phyloP scores from a whole-genome alignment of 2,113 vertebrate genomes.

The Empidonax alnorum region DNA sequence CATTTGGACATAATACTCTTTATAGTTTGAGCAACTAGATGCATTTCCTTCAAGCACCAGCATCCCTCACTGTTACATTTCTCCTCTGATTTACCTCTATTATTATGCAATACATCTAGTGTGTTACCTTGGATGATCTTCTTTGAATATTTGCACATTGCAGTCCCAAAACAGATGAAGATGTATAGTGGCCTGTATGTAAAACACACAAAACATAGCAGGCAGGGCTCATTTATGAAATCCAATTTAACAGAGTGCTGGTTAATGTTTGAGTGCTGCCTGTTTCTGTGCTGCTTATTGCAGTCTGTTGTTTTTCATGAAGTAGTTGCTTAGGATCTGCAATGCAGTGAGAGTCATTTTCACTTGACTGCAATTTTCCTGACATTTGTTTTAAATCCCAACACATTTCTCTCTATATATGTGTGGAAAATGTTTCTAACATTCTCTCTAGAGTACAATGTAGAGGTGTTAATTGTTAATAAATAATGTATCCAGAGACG shows the following conservation, averaged over 20 bases:
- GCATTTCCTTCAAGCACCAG: not conserved
- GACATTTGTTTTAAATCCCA: conserved; percentile 19
- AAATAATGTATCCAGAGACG: not conserved
- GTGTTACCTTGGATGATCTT: not conserved
- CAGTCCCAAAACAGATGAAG: conserved; percentile 45
- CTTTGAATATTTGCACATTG: conserved; percentile 20
- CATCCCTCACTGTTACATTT: not conserved
- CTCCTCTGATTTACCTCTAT: conserved; percentile 25
- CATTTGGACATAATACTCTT: not conserved
- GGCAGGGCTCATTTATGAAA: conserved; percentile 62
- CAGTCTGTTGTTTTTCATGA: conserved; percentile 58
- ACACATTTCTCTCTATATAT: not conserved
- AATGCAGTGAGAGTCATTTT: conserved; percentile 65
- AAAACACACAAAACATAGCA: conserved; percentile 31
- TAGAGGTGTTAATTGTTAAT: not conserved
- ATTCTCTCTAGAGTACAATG: not conserved
- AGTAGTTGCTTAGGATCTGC: conserved; percentile 55
- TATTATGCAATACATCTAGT: not conserved
- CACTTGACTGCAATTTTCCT: conserved; percentile 23
- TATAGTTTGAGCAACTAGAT: not conserved
- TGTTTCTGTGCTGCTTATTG: conserved; percentile 38
- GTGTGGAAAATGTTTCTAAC: not conserved
- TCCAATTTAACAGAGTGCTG: conserved; percentile 54
- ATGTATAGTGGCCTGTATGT: not conserved
- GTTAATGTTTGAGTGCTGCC: conserved; percentile 41